Evolutionary conservation across 2,113 vertebrate genomes (phyloP).

Genomic region (Lynx canadensis): DNA sequence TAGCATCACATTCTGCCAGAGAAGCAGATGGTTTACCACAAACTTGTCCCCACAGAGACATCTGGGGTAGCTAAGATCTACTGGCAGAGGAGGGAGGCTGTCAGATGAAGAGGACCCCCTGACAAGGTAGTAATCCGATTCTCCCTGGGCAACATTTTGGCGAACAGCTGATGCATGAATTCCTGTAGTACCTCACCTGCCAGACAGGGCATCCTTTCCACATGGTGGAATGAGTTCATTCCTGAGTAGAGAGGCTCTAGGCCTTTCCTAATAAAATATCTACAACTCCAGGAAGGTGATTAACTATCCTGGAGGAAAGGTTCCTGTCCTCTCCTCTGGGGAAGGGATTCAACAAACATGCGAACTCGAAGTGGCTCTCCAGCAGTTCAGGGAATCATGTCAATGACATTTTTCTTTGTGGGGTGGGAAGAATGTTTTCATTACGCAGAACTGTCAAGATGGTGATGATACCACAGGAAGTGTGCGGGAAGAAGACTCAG

Average conservation of each 20-base stretch:
- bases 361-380: neutral
- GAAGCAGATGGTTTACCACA: neutral
- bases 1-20: neutral
- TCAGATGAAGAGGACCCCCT: neutral
- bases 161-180: constrained; percentile 41
- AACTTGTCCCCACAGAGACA: neutral
- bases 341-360: neutral
- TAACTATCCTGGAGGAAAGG: neutral
- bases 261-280: constrained; percentile 17
- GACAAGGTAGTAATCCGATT: neutral
- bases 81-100: neutral
- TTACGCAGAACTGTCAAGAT: neutral
- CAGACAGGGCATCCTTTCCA: accelerated
- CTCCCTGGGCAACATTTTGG: neutral
- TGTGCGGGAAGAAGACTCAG: neutral
- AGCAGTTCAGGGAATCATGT: neutral
- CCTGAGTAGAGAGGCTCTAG: constrained; percentile 38
- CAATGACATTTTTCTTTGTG: neutral
- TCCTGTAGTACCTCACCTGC: accelerated
- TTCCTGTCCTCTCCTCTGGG: neutral
- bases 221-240: neutral
- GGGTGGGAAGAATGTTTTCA: neutral
- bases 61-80: neutral
- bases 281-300: neutral
- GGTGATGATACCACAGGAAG: neutral